phyloP scores from a whole-genome alignment of 2,797 vertebrate genomes.

The Syngnathus acus region DNA sequence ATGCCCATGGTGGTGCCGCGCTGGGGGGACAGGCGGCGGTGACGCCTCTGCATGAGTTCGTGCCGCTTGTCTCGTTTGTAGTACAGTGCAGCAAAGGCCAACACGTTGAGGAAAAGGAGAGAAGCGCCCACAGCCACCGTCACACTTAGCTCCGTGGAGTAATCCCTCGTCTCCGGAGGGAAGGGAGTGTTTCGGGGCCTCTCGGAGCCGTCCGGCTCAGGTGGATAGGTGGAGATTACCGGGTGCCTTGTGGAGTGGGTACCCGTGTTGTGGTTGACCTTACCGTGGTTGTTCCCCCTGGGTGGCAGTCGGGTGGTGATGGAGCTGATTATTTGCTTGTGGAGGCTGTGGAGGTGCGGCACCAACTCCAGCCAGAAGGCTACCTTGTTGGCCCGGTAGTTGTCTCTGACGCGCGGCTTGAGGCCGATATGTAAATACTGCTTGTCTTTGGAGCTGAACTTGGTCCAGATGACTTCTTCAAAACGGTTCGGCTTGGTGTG shows the following conservation, averaged over 20 bases:
- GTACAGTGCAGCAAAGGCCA: slow-evolving; percentile 89
- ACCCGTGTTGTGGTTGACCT: slow-evolving; percentile 36
- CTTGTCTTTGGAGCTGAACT: slow-evolving; percentile 94
- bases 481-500: slow-evolving; percentile 96
- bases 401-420: slow-evolving; percentile 87
- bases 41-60: slow-evolving; percentile 79
- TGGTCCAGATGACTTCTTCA: slow-evolving; percentile 93
- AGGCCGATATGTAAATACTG: slow-evolving; percentile 92
- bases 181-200: slow-evolving; percentile 68
- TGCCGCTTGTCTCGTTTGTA: slow-evolving; percentile 89
- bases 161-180: slow-evolving; percentile 79
- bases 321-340: slow-evolving; percentile 66
- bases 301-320: slow-evolving; percentile 74
- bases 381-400: slow-evolving; percentile 94
- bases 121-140: slow-evolving; percentile 89
- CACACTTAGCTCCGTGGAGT: slow-evolving; percentile 89
- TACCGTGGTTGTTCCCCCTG: slow-evolving; percentile 47
- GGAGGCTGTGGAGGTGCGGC: slow-evolving; percentile 84
- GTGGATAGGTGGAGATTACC: slow-evolving; percentile 64
- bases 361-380: slow-evolving; percentile 96
- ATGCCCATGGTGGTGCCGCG: slow-evolving; percentile 66
- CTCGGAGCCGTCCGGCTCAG: slow-evolving; percentile 64
- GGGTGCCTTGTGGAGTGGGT: slow-evolving; percentile 62
- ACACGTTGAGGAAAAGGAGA: slow-evolving; percentile 87
- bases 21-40: slow-evolving; percentile 72